Evolutionary conservation across 2,797 vertebrate genomes (phyloP), one percentile per base, ranked within the genome.

Genomic region (Liasis olivaceus): DNA sequence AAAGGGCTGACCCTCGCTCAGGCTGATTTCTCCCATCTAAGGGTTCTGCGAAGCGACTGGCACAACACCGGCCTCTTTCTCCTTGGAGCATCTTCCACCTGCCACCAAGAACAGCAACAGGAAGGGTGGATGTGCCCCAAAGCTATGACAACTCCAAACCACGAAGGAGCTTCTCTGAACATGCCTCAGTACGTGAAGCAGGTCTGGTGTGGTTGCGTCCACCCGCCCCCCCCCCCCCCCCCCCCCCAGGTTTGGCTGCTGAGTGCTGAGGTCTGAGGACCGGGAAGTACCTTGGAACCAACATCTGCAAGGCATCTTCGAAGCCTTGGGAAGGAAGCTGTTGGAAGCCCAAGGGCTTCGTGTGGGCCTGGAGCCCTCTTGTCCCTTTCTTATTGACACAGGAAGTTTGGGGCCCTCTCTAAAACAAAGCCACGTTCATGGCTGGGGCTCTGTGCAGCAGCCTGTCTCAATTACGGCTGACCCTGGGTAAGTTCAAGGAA

Each of bases 401-500:
- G 94, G 91, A 94, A 92, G 91, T 90, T 0, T 85, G 13, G 13
- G 1, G 0, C 85, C 77, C 51, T 8, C 14, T 90, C 47, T 85
- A 20, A 93, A 91, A 95, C 12, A 0, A 94, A 89, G 85, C 54
- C n/a, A 56, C 60, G 51, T 54, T 64, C 26, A 62, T 22, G 36
- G 94, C 60, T 81, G 93, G 94, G 2, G 87, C 84, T 90, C 0
- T 42, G 31, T 11, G 0, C 72, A 24, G 77, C 24, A 17, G 90
- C 93, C 95, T 95, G 93, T 92, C 95, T 0, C 0, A 17, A 0
- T 0, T 0, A 90, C 95, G 93, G 90, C 64, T 93, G 91, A 85
- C 51, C 28, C 36, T 81, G 66, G 95, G 93, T 95, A 94, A n/a
- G 89, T 0, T 0, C 90, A 95, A 94, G 96, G 94, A 94, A 95